Evolutionary conservation across 2,888 invertebrate species (phyloP), one percentile per base, ranked within the genome.

Genomic region (Polyommatus iphigenia): DNA sequence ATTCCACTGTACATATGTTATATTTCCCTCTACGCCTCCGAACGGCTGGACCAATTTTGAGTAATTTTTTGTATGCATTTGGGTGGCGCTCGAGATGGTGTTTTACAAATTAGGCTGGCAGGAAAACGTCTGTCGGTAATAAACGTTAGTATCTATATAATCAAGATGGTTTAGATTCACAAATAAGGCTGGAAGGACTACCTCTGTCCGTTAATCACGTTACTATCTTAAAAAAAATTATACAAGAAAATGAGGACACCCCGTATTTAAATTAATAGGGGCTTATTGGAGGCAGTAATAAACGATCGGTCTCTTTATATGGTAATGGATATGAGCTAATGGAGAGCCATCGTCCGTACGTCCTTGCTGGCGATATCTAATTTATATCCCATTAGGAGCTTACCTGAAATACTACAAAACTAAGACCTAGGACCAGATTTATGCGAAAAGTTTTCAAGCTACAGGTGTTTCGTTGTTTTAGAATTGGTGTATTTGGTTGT

Each of bases 251-350:
- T 72, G 18, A 29, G 50, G 8, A 75, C 75, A 54, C 3, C 75
- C 50, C 32, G 24, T 29, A n/a, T 54, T 32, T 54, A 78, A 67
- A 76, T 77, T 78, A 78, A 79, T 79, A 78, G 78, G 78, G 78
- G 75, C 79, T 78, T 78, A 79, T 79, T 79, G 78, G 76, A 79
- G 76, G 36, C 75, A 77, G 77, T 78, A 77, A 79, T 78, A 78
- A 79, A 79, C 77, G 79, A 79, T 78, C 79, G 71, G 57, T 57
- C 77, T 77, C 77, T 79, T 76, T 79, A 79, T 78, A 77, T 77
- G 57, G 77, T 79, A 79, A 79, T 79, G 79, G 79, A 78, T 79
- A 67, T 73, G 62, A 78, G 71, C 78, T 78, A 78, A 59, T 76
- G 72, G 76, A 72, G 54, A 36, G 20, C n/a, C 29, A 76, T 72